Evolutionary conservation across 2,888 invertebrate genomes (phyloP), one percentile per base, ranked within the genome.

Genomic region (Hyalella azteca): DNA sequence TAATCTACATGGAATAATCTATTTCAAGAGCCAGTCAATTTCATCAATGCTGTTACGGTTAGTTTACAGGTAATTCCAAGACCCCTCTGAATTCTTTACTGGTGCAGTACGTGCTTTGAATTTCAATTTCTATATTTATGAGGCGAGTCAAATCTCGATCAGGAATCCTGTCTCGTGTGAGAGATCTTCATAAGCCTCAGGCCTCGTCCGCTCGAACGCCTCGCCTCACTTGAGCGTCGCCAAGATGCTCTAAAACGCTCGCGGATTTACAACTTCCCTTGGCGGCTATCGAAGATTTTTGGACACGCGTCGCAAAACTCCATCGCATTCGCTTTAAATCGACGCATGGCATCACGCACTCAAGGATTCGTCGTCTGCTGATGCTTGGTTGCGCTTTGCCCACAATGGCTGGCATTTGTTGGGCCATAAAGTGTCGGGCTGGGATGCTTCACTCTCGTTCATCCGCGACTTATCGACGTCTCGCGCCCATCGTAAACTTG

Each of bases 321-420:
- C 29, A 54, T 54, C 54, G 54, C 29, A 54, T 66, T 66, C 36
- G 66, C 32, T 66, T 32, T 36, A 66, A 36, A 66, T 66, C 66
- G 66, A 66, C 66, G 36, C 36, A n/a, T 36, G 29, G 19, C 66
- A 66, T 66, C 32, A 66, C 36, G 19, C 32, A 36, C n/a, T 19
- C 36, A 2, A 36, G 36, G 29, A 36, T 19, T 66, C 36, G 66
- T 66, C 19, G n/a, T 36, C n/a, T 19, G 13, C 19, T 19, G 32
- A 36, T 36, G 36, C 39, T 66, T 66, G n/a, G 36, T 36, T 19
- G 36, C 32, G 36, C 66, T 66, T 36, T 66, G n/a, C 66, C n/a
- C 19, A 66, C 66, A 66, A 66, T 66, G 66, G 66, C 66, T 32
- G 39, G 66, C 66, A 66, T 66, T 66, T 66, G 66, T 66, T 66